Conservation (phyloP, 1,140 invertebrate genomes). For the Gyrodactylus salaris region DNA sequence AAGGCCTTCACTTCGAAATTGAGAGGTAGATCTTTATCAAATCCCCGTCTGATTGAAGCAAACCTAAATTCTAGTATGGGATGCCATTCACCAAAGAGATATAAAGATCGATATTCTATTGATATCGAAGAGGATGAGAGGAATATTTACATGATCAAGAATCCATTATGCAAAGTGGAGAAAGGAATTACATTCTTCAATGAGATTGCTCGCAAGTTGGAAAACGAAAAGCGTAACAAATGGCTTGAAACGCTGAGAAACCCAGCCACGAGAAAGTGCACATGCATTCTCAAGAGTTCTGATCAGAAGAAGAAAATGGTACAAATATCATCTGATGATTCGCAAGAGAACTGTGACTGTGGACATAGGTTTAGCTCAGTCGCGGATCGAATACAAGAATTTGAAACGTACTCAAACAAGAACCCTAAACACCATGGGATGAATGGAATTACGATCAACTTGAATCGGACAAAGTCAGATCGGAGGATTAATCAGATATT, state of each 20-base stretch:
- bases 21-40: background rate
- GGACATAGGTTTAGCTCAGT: background rate
- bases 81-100: background rate
- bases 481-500: background rate
- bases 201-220: background rate
- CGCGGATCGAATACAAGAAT: background rate
- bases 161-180: background rate
- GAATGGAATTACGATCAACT: background rate
- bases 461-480: background rate
- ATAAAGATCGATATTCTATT: background rate
- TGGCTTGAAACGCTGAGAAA: too few relatives aligned
- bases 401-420: background rate
- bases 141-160: background rate
- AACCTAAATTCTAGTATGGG: background rate
- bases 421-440: too few relatives aligned
- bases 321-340: too few relatives aligned
- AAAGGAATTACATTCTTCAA: background rate
- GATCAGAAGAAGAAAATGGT: too few relatives aligned
- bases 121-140: background rate
- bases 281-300: too few relatives aligned
- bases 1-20: background rate
- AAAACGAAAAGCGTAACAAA: background rate
- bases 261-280: too few relatives aligned
- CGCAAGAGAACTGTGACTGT: background rate
- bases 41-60: background rate